Conservation (phyloP, 2,888 invertebrate genomes). For the Scrobipalpa atriplicella region DNA sequence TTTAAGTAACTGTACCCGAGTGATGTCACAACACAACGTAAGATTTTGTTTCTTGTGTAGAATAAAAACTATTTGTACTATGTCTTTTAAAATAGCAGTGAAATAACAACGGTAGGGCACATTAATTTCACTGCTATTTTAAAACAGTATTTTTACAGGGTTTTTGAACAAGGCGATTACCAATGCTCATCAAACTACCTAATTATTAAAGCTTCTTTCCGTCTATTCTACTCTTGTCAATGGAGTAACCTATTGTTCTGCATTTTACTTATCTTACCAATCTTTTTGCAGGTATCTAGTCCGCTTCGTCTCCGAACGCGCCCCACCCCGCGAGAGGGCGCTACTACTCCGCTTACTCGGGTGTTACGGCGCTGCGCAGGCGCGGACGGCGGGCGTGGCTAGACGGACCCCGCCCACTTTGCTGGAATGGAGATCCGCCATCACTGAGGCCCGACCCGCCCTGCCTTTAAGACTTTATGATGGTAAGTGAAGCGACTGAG, state of each 20-base stretch:
- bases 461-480: constrained; percentile 75
- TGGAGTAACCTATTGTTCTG: not conserved
- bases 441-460: constrained; percentile 56
- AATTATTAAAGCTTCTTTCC: too few species aligned
- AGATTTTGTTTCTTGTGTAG: too few species aligned
- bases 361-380: constrained; percentile 76
- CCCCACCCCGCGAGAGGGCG: constrained; percentile 84
- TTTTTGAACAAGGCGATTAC: too few species aligned
- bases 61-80: too few species aligned
- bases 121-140: too few species aligned
- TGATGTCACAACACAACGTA: too few species aligned
- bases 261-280: not conserved
- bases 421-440: constrained; percentile 66
- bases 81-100: too few species aligned
- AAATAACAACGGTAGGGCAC: too few species aligned
- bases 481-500: constrained; percentile 86
- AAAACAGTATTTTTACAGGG: too few species aligned
- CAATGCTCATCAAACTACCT: too few species aligned
- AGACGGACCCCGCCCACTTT: constrained; percentile 65
- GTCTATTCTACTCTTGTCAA: too few species aligned
- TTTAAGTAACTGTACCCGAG: too few species aligned
- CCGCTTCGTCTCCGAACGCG: constrained; percentile 95
- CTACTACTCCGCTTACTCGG: constrained; percentile 83
- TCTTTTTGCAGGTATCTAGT: constrained; percentile 88
- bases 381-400: constrained; percentile 53